Base-by-base conservation (phyloP, 2,888 invertebrate species). In the Drosophila peninsularis region DNA sequence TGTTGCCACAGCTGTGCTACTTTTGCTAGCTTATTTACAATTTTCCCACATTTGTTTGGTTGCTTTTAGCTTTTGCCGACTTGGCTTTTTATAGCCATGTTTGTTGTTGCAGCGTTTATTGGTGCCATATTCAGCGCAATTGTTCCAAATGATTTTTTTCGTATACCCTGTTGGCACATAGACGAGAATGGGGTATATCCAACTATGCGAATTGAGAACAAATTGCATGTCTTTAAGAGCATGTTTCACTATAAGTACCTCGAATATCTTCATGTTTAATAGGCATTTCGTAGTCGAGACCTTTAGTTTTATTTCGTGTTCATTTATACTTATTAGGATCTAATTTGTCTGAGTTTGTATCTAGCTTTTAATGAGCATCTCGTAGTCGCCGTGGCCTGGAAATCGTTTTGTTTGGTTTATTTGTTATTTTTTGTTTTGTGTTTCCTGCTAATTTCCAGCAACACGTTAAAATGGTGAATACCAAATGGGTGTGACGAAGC, bases 401-500 rank as follows among this genome's bases (percentile, higher is more conserved):
- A n/a, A 57, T 5, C 39, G 24, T 60, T 47, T 30, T 47, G 47
- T 30, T 54, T 62, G 34, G 11, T 39, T 30, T 41, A 30, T 47
- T 52, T 34, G 9, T 52, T 39, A 7, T 47, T 37, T 55, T 45
- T 41, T 42, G 42, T 36, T 54, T 62, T 50, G 39, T 42, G 41
- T 67, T 74, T 75, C 75, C 64, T 72, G 65, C 78, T 80, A 78
- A 83, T 83, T 83, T 78, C 62, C 49, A 75, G 68, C 72, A 70
- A 75, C 71, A 81, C 72, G 81, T 83, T 71, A 64, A 68, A 83
- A 75, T 58, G 57, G 55, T 68, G 56, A 78, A 63, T 65, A 57
- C 61, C 56, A 76, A 77, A 73, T 79, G 82, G 68, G 84, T 84
- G 82, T 77, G 82, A 73, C 69, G 62, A 55, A 50, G 82, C 84